These are phyloP conservation scores for Phoenoteleia sp. DNA, from an alignment of 2,888 invertebrate species.

Conservation along the genomic window DNA sequence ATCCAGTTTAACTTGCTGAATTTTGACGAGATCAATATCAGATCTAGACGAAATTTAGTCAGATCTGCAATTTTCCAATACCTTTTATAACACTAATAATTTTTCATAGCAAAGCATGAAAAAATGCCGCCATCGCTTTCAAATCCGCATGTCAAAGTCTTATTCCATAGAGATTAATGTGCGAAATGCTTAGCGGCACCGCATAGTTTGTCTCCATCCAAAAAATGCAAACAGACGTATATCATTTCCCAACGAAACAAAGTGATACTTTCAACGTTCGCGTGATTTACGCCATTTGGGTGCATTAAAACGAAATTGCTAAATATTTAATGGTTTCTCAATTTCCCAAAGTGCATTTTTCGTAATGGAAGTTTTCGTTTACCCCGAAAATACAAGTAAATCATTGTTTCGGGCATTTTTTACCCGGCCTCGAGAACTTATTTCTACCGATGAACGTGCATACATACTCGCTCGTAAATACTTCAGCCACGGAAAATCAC, in stretches of 20 bases:
- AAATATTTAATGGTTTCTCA: slow-evolving; percentile 62
- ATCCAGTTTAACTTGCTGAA: no score
- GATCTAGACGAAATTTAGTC: no score
- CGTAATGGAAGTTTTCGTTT: slow-evolving; percentile 65
- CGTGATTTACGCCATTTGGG: slow-evolving; percentile 50
- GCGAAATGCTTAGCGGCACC: no score
- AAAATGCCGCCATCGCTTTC: no score
- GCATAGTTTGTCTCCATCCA: not conserved
- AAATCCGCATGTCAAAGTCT: no score
- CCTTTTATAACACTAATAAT: no score
- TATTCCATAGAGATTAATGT: no score
- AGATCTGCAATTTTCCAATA: no score
- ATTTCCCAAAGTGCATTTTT: slow-evolving; percentile 62
- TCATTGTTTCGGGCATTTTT: slow-evolving; percentile 62
- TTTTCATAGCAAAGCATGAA: no score
- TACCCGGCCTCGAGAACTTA: slow-evolving; percentile 62
- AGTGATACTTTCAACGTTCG: slow-evolving; percentile 33
- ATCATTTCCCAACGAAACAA: slow-evolving; percentile 29
- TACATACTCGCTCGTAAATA: slow-evolving; percentile 51
- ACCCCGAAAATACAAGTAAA: slow-evolving; percentile 53
- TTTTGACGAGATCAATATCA: no score
- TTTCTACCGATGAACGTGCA: slow-evolving; percentile 60
- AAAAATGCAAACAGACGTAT: slow-evolving; percentile 9
- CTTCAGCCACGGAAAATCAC: slow-evolving; percentile 43
- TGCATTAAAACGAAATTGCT: slow-evolving; percentile 44